Conservation (phyloP, 1,140 invertebrate genomes). For the Neodiprion virginianus region DNA sequence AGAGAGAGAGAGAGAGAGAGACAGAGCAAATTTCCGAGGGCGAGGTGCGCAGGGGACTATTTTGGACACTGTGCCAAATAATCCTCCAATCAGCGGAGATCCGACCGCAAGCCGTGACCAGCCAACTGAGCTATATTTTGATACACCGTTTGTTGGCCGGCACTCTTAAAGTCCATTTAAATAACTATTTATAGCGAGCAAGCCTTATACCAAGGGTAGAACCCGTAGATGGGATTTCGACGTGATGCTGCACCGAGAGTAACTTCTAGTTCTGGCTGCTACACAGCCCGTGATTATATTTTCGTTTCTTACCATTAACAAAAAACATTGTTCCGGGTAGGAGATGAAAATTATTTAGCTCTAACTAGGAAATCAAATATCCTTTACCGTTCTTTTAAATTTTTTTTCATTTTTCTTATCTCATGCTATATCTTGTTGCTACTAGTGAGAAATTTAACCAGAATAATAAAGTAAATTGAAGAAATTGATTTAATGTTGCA, state of each 20-base stretch:
- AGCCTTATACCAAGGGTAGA: neutral
- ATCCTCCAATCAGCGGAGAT: constrained; percentile 7
- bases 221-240: neutral
- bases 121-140: constrained; percentile 13
- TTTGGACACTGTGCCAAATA: constrained; percentile 17
- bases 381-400: too few species aligned
- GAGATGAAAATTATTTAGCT: too few species aligned
- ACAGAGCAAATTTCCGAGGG: neutral
- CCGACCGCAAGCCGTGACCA: constrained; percentile 6
- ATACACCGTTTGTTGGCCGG: constrained; percentile 4
- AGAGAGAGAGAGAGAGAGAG: neutral
- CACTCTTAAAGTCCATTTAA: constrained; percentile 2
- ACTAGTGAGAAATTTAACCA: too few species aligned
- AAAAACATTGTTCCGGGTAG: too few species aligned
- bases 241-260: neutral
- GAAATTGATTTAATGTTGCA: too few species aligned
- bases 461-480: too few species aligned
- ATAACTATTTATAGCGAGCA: neutral
- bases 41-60: constrained; percentile 9
- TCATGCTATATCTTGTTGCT: too few species aligned
- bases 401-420: too few species aligned
- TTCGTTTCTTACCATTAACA: too few species aligned
- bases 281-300: too few species aligned
- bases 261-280: neutral
- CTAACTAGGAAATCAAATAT: too few species aligned